phyloP scores from a whole-genome alignment of 2,113 vertebrate genomes.

The Heptranchias perlo region DNA sequence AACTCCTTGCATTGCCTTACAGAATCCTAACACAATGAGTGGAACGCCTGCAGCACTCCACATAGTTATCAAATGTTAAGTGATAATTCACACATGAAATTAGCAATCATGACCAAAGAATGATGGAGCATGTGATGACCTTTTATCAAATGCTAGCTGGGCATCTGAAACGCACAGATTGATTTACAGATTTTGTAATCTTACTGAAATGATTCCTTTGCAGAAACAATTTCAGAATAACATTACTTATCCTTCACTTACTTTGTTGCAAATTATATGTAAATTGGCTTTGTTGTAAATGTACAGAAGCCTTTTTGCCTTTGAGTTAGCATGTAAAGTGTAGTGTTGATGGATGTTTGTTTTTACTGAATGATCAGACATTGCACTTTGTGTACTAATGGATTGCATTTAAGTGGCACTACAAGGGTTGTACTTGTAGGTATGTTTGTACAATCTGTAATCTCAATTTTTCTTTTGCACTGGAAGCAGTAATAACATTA shows the following conservation, averaged over 20 bases:
- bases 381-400: constrained; percentile 4
- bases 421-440: background rate
- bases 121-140: background rate
- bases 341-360: background rate
- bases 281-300: background rate
- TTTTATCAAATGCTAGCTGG: background rate
- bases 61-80: background rate
- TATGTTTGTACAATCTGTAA: constrained; percentile 1
- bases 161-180: background rate
- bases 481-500: background rate
- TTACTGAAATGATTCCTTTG: background rate
- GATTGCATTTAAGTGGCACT: constrained; percentile 8
- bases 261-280: background rate
- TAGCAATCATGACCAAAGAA: background rate
- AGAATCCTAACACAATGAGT: background rate
- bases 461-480: constrained; percentile 22
- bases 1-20: background rate
- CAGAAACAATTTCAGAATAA: background rate
- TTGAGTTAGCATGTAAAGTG: background rate
- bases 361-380: background rate
- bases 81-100: background rate
- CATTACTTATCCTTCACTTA: background rate
- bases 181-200: background rate
- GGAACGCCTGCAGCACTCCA: background rate
- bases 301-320: background rate